Evolutionary conservation across 2,113 vertebrate species (phyloP), one percentile per base, ranked within the genome.

Genomic region (Onychorhynchus coronatus): DNA sequence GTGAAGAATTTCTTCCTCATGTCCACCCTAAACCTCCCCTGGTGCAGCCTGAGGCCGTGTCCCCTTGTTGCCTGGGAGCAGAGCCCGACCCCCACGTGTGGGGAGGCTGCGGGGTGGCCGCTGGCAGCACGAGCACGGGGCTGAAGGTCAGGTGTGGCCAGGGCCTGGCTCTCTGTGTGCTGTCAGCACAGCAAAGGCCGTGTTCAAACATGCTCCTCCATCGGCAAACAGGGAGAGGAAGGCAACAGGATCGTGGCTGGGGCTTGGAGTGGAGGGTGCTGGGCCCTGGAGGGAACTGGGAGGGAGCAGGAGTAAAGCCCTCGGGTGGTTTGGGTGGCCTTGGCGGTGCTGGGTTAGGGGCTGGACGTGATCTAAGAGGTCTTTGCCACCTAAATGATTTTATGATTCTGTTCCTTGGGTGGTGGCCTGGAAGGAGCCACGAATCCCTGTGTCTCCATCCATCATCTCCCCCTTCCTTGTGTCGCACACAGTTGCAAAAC

Each of bases 331-430:
- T 4, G 4, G 42, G 50, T 28, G 50, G 50, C 58, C 49, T 18
- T 17, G 67, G 58, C 33, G 13, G 5, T 2, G 55, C 50, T 15
- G 42, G 39, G 14, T 9, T 13, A 1, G 3, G 24, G 30, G 25
- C 1, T 23, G 56, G 66, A 15, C 13, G n/a, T 7, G 23, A 3
- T 2, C 41, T 3, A 14, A 62, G n/a, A 55, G 41, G 16, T 22
- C 49, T 49, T 56, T 55, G 27, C 41, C 58, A 8, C 7, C 35
- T 5, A 0, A 12, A 8, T 10, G 4, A 3, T 17, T n/a, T 42
- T 1, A 4, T 6, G 75, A 9, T 42, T 22, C 20, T 35, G 2
- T 14, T 33, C 9, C 0, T 15, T 13, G 59, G 15, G 9, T 2
- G 28, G 16, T 11, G 58, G 24, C 14, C 1, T 65, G 77, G 44